A percentile compares a stretch with the other conserved stretches of the same genome.
These are phyloP conservation scores for Enteromius afrohamiltoni DNA, from an alignment of 2,797 vertebrate genomes.

Conservation along the genomic window DNA sequence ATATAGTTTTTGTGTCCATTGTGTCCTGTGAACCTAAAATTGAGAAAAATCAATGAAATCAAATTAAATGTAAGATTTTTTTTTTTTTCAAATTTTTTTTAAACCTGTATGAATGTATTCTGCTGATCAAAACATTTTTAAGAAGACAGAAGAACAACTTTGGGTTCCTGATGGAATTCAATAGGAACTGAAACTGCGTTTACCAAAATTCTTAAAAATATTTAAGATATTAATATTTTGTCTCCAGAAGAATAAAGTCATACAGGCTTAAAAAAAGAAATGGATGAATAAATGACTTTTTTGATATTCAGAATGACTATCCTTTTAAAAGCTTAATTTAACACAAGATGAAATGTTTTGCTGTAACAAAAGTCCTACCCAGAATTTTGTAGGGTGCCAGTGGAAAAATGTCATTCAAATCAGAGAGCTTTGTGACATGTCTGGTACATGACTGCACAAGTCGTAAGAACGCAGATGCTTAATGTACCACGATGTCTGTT, in stretches of 20 bases:
- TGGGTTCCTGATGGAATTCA: too few species aligned
- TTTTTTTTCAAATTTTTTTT: too few species aligned
- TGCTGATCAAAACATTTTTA: too few species aligned
- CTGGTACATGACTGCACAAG: background rate
- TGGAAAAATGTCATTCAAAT: slow-evolving; percentile 16
- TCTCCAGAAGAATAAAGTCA: background rate
- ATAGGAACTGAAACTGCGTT: too few species aligned
- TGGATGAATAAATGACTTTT: too few species aligned
- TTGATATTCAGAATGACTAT: background rate
- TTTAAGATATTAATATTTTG: background rate
- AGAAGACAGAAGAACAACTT: too few species aligned
- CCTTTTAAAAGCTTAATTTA: background rate
- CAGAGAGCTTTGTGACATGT: background rate
- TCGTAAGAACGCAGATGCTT: slow-evolving; percentile 19
- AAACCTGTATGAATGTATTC: too few species aligned
- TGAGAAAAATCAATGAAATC: background rate
- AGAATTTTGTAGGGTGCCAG: slow-evolving; percentile 7
- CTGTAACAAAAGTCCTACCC: background rate
- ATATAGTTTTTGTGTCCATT: too few species aligned
- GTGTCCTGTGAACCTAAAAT: background rate
- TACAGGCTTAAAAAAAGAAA: too few species aligned
- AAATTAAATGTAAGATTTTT: too few species aligned
- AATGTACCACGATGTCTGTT: slow-evolving; percentile 11
- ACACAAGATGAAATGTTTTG: slow-evolving; percentile 6
- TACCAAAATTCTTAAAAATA: too few species aligned